Evolutionary conservation across 2,113 vertebrate species (phyloP).

Genomic region (Noturus placidus): DNA sequence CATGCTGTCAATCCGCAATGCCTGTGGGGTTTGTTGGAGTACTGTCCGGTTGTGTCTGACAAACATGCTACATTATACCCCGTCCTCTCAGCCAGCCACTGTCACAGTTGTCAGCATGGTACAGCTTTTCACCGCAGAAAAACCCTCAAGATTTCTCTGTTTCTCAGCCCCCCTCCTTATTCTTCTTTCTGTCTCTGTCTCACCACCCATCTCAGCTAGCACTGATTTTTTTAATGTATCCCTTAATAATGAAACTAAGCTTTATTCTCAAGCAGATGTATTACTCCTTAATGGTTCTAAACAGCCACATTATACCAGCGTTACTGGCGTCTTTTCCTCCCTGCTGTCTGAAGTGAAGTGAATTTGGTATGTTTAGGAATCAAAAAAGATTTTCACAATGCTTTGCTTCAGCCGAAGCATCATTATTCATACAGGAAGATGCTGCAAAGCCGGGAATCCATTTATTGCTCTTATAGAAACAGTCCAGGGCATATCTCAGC

Average conservation of each 20-base stretch:
- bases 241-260: slow-evolving; percentile 21
- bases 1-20: slow-evolving; percentile 31
- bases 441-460: not conserved
- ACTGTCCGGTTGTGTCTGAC: slow-evolving; percentile 47
- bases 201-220: slow-evolving; percentile 26
- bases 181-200: slow-evolving; percentile 19
- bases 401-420: not conserved
- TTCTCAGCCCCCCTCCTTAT: not conserved
- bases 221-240: slow-evolving; percentile 38
- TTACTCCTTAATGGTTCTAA: slow-evolving; percentile 17
- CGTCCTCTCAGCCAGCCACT: slow-evolving; percentile 46
- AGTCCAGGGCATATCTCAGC: not conserved
- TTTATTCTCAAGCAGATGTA: slow-evolving; percentile 22
- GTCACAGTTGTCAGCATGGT: slow-evolving; percentile 51
- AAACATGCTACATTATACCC: slow-evolving; percentile 52
- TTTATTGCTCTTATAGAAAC: slow-evolving; percentile 14
- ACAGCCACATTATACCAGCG: slow-evolving; percentile 19
- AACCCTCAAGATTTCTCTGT: slow-evolving; percentile 41
- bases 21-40: slow-evolving; percentile 37
- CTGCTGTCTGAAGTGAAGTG: slow-evolving; percentile 6
- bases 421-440: slow-evolving; percentile 9
- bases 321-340: not conserved
- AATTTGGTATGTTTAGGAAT: slow-evolving; percentile 20
- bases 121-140: slow-evolving; percentile 45
- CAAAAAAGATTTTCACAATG: slow-evolving; percentile 7